phyloP scores from a whole-genome alignment of 2,888 invertebrate genomes.

The Caenorhabditis panamensis region DNA sequence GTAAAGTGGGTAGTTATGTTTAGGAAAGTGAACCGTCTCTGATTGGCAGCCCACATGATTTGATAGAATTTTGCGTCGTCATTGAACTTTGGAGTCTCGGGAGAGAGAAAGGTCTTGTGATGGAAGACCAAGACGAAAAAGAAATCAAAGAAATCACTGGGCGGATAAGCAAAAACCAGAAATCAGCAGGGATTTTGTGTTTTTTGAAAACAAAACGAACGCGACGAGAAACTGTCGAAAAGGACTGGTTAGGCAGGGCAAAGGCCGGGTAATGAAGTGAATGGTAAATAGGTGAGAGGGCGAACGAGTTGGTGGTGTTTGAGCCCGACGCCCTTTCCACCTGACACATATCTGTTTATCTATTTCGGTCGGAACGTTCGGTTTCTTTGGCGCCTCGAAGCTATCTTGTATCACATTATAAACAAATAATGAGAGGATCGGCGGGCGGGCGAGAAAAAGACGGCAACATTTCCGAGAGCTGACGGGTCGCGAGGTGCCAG shows the following conservation, averaged over 20 bases:
- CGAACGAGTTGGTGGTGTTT: slow-evolving; percentile 37
- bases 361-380: slow-evolving; percentile 13
- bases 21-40: slow-evolving; percentile 1
- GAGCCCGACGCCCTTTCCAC: slow-evolving; percentile 7
- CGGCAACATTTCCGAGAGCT: slow-evolving; percentile 27
- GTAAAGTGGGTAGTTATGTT: background rate
- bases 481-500: slow-evolving; percentile 14
- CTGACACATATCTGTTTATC: slow-evolving; percentile 15
- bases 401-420: slow-evolving; percentile 21
- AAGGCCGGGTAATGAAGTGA: background rate
- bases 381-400: background rate
- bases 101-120: slow-evolving; percentile 20
- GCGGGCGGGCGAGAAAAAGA: background rate
- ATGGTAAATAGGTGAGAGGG: background rate
- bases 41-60: slow-evolving; percentile 25
- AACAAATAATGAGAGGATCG: slow-evolving; percentile 39
- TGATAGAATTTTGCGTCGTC: slow-evolving; percentile 4
- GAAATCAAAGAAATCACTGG: background rate
- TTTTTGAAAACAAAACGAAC: background rate
- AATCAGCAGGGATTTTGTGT: background rate
- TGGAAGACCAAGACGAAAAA: slow-evolving; percentile 1
- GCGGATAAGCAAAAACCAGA: slow-evolving; percentile 15
- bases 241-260: background rate
- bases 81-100: slow-evolving; percentile 41
- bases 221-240: slow-evolving; percentile 13